Conservation (phyloP, 2,113 vertebrate species). For the Camarhynchus parvulus region DNA sequence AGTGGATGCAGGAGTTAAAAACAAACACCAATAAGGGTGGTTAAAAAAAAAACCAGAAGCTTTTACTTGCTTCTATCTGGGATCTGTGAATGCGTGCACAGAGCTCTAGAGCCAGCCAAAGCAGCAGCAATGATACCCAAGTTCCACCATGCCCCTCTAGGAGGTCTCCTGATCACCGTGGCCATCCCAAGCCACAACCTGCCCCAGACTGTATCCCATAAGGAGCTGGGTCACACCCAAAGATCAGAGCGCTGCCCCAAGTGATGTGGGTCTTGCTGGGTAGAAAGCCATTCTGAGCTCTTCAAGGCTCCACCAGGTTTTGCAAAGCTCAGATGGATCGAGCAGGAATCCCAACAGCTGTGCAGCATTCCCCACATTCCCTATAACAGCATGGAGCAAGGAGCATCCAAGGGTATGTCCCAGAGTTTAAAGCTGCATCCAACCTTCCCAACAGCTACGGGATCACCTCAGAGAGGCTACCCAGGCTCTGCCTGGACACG, state of each 20-base stretch:
- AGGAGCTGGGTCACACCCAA: neutral
- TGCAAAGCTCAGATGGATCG: neutral
- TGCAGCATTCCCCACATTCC: fast-evolving
- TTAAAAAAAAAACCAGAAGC: neutral
- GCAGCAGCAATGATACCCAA: neutral
- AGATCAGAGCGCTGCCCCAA: neutral
- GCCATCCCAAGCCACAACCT: neutral
- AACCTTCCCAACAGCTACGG: neutral
- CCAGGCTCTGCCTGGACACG: neutral
- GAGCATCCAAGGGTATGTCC: neutral
- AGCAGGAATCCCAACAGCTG: neutral
- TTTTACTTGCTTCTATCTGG: neutral
- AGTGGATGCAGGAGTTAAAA: neutral
- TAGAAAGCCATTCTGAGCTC: neutral
- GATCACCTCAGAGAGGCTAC: neutral
- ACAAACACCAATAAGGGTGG: no score
- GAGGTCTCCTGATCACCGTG: neutral
- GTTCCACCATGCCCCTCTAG: neutral
- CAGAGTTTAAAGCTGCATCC: neutral
- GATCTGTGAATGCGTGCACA: fast-evolving
- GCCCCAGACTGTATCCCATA: fast-evolving
- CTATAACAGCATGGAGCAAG: neutral
- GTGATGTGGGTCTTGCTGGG: fast-evolving
- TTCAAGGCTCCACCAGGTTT: neutral
- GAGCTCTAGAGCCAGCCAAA: neutral